These are phyloP conservation scores for Hipposideros larvatus DNA, from an alignment of 2,797 vertebrate genomes.

Conservation along the genomic window DNA sequence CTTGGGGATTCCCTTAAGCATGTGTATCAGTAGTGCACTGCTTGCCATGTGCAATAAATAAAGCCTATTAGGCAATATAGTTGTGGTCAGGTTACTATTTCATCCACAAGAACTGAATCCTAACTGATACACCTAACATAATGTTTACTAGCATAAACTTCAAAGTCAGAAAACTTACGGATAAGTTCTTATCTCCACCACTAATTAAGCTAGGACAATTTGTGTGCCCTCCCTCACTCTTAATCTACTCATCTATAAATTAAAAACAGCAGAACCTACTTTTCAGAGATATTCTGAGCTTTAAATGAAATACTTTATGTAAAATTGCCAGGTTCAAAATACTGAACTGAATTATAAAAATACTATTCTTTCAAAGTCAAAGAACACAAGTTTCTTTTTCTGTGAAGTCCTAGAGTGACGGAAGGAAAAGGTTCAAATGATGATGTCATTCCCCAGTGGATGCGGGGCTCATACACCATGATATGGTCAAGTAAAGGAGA, in stretches of 20 bases:
- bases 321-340: slow-evolving; percentile 21
- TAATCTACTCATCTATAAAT: neutral
- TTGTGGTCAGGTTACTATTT: neutral
- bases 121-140: neutral
- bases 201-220: neutral
- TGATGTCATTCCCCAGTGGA: neutral
- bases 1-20: neutral
- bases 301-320: neutral
- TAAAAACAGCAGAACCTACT: neutral
- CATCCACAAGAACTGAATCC: neutral
- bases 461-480: neutral
- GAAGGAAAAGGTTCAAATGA: neutral
- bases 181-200: neutral
- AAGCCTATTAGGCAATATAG: neutral
- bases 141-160: neutral
- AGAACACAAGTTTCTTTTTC: neutral
- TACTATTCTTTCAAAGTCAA: neutral
- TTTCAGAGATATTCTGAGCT: neutral
- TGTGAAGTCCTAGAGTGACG: neutral
- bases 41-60: neutral
- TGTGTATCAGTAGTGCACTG: too few relatives aligned
- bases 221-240: neutral
- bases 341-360: neutral
- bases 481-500: neutral
- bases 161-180: neutral